Base-by-base conservation (phyloP, 2,113 vertebrate species). In the Hemiprocne comata region DNA sequence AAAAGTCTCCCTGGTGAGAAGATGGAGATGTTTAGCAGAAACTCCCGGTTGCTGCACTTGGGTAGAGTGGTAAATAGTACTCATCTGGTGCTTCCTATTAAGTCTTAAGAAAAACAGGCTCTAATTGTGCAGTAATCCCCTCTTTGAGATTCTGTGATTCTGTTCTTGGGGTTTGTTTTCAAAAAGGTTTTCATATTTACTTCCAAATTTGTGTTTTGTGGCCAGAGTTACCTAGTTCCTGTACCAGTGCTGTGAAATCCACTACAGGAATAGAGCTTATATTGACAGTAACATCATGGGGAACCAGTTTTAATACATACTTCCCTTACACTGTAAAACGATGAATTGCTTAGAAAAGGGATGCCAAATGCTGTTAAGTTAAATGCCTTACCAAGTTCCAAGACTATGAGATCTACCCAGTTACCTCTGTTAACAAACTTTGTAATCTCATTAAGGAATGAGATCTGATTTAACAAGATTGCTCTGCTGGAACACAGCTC, bases 391-490 rank as follows among this genome's bases (percentile, higher is more conserved):
- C 46, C 44, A 51, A 14, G 40, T 76, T 79, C 78, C 20, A 42
- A 62, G 67, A 20, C 62, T 42, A 25, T 60, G 81, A 89, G 62
- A 46, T 38, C 46, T 66, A 17, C 46, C 21, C 1, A 2, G 64
- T 76, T 91, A 60, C 54, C 31, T 62, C 55, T 79, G 42, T 76
- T 89, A 84, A 80, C 1, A 6, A 83, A 72, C 46, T 40, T 73
- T n/a, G 10, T 94, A 65, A 77, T 85, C 81, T 69, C 23, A 4
- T 94, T 94, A 89, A 46, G 48, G 55, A 70, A 44, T 76, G 89
- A 79, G 55, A 51, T 83, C 58, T 79, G 75, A 85, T 83, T 87
- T 85, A 94, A 91, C 5, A 2, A 91, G 90, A 92, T 85, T 88
- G 85, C 58, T 85, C 46, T 73, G 81, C 75, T 87, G 92, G 67